phyloP scores from a whole-genome alignment of 2,113 vertebrate species.

The Fregata magnificens region DNA sequence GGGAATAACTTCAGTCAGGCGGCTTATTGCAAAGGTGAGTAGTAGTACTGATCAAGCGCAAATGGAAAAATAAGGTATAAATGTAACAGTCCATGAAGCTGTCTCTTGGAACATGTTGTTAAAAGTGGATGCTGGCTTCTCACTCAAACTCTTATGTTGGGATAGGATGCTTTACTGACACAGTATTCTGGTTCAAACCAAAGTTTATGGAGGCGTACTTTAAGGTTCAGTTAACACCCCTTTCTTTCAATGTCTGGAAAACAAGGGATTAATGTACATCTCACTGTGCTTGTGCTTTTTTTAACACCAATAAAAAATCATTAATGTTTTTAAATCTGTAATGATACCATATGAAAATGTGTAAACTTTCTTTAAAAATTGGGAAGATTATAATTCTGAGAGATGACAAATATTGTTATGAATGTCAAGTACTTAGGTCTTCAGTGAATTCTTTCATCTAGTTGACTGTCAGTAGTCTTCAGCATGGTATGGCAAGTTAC shows the following conservation, averaged over 20 bases:
- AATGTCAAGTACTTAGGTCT: background rate
- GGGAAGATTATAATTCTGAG: background rate
- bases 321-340: background rate
- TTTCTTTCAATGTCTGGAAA: background rate
- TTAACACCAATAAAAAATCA: background rate
- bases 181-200: background rate
- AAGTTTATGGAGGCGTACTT: background rate
- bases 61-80: background rate
- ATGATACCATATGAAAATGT: background rate
- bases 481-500: background rate
- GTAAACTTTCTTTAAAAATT: background rate
- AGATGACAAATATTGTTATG: background rate
- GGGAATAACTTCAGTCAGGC: background rate
- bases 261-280: background rate
- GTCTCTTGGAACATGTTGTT: background rate
- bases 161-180: background rate
- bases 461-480: background rate
- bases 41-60: background rate
- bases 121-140: background rate
- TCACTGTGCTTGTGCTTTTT: background rate
- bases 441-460: background rate
- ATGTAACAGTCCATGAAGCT: background rate
- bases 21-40: background rate
- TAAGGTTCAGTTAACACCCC: background rate
- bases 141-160: background rate